Evolutionary conservation across 2,888 invertebrate species (phyloP).

Genomic region (Cerastis leucographa): DNA sequence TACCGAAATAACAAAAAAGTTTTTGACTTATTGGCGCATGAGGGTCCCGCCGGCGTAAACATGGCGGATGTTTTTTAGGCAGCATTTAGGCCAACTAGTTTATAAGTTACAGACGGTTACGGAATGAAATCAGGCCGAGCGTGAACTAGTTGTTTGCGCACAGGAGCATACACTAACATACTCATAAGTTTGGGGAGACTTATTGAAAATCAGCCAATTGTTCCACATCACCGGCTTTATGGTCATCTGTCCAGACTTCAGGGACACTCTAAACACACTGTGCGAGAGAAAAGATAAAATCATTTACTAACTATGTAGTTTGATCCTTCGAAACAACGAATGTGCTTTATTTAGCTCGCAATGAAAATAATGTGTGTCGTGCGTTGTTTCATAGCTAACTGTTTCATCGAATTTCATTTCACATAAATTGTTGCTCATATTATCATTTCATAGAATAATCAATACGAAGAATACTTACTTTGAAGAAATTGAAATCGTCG

Average conservation of each 20-base stretch:
- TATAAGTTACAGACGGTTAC: conserved; percentile 77
- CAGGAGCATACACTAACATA: conserved; percentile 52
- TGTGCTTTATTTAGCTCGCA: background rate
- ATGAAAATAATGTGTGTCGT: no score
- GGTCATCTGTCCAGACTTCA: conserved; percentile 48
- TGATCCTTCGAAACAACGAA: background rate
- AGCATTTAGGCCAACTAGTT: conserved; percentile 79
- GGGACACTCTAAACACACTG: conserved; percentile 32
- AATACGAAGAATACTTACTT: no score
- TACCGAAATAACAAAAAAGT: conserved; percentile 84
- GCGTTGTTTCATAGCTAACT: no score
- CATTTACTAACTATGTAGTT: conserved; percentile 12
- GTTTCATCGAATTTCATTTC: no score
- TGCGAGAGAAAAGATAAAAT: background rate
- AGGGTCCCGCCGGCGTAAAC: conserved; percentile 79
- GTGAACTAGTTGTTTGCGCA: conserved; percentile 69
- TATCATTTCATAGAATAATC: no score
- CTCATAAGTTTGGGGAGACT: conserved; percentile 61
- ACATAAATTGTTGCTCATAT: no score
- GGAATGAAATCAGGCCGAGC: conserved; percentile 74
- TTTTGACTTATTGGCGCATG: conserved; percentile 75
- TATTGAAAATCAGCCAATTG: conserved; percentile 65
- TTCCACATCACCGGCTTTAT: conserved; percentile 54
- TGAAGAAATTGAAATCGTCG: no score
- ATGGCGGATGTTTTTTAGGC: conserved; percentile 84